These are phyloP conservation scores for Oscheius sp. DNA, from an alignment of 1,140 invertebrate genomes.

Conservation along the genomic window DNA sequence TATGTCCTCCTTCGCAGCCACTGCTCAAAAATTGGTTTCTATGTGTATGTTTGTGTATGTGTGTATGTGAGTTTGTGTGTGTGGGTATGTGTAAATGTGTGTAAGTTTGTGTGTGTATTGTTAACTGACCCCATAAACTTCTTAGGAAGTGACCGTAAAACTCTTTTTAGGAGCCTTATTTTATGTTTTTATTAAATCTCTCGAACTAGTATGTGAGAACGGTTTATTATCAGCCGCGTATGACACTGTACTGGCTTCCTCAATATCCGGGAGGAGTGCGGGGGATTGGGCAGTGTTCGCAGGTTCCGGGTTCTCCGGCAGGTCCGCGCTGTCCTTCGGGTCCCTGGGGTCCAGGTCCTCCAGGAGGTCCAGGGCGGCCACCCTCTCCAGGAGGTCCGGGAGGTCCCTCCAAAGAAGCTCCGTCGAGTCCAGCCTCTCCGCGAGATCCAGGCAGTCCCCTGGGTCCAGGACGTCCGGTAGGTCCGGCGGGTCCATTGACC, in stretches of 20 bases:
- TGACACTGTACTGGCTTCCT: slow-evolving; percentile 1
- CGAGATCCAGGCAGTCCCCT: slow-evolving; percentile 36
- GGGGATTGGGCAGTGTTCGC: slow-evolving; percentile 41
- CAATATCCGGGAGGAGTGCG: slow-evolving; percentile 43
- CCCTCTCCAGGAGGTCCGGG: slow-evolving; percentile 25
- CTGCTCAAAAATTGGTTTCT: too few species aligned
- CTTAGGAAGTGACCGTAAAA: too few species aligned
- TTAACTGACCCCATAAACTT: too few species aligned
- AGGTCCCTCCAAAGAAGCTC: slow-evolving; percentile 14
- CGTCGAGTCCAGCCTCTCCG: slow-evolving; percentile 38
- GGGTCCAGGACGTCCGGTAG: slow-evolving; percentile 20
- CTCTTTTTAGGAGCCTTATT: too few species aligned
- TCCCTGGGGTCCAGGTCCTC: slow-evolving; percentile 30
- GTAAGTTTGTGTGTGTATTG: too few species aligned
- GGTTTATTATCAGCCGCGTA: not conserved
- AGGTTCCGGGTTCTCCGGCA: slow-evolving; percentile 28
- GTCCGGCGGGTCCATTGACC: slow-evolving; percentile 38
- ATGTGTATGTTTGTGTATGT: too few species aligned
- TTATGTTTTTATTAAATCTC: too few species aligned
- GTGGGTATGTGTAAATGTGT: too few species aligned
- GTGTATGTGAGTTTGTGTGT: too few species aligned
- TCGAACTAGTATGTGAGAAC: too few species aligned
- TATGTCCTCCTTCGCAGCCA: too few species aligned
- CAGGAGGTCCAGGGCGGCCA: slow-evolving; percentile 24
- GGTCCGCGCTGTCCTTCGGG: slow-evolving; percentile 31